Percentiles rank a stretch among this genome's conserved stretches.
These are phyloP conservation scores for Cheilosia pagana DNA, from an alignment of 2,888 invertebrate species.

Conservation along the genomic window DNA sequence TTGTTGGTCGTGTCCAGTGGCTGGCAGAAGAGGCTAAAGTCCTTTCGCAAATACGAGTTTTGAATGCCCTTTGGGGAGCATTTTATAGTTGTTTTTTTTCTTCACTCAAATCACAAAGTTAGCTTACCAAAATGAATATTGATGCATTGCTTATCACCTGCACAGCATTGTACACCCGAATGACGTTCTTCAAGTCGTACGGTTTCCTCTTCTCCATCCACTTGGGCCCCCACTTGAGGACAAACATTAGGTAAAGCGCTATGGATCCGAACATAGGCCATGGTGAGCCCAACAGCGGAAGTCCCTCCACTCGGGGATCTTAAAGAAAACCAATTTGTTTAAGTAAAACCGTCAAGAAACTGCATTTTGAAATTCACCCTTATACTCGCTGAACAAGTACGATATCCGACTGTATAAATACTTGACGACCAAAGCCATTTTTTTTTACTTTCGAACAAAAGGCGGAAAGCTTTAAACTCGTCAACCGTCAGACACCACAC, in stretches of 20 bases:
- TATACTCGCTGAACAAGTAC: slow-evolving; percentile 76
- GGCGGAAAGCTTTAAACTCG: neutral
- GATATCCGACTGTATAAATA: slow-evolving; percentile 76
- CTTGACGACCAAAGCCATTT: slow-evolving; percentile 78
- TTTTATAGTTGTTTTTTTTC: too few species aligned
- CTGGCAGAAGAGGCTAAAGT: slow-evolving; percentile 80
- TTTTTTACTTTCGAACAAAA: neutral
- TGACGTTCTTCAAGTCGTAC: slow-evolving; percentile 86
- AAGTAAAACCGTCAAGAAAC: neutral
- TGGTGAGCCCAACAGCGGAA: slow-evolving; percentile 88
- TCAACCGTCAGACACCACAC: slow-evolving; percentile 22
- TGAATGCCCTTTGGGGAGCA: slow-evolving; percentile 72
- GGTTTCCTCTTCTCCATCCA: slow-evolving; percentile 88
- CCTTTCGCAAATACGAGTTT: slow-evolving; percentile 78
- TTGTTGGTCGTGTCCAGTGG: slow-evolving; percentile 78
- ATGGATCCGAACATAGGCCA: slow-evolving; percentile 86
- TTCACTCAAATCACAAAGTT: neutral
- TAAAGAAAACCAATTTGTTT: neutral
- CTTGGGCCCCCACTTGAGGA: slow-evolving; percentile 88
- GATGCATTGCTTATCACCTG: slow-evolving; percentile 83
- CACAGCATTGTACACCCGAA: slow-evolving; percentile 88
- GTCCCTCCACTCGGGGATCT: slow-evolving; percentile 85
- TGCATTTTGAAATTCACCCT: slow-evolving; percentile 66
- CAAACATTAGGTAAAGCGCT: slow-evolving; percentile 87
- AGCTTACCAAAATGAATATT: slow-evolving; percentile 75